phyloP scores from a whole-genome alignment of 2,113 vertebrate genomes.

The Oreocharis arfaki region DNA sequence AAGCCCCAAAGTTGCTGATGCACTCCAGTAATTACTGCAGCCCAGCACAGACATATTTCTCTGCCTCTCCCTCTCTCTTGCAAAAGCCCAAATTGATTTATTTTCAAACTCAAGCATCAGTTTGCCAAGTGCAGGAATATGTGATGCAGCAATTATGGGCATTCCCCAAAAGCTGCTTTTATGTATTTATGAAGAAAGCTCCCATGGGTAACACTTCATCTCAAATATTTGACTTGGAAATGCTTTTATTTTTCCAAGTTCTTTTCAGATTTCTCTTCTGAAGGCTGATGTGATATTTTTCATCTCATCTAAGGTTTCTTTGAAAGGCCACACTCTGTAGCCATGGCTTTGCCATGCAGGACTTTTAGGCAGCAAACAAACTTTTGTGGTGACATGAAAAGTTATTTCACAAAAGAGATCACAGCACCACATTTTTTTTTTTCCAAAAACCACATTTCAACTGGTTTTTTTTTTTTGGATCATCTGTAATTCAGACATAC shows the following conservation, averaged over 20 bases:
- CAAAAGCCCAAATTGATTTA: constrained; percentile 1
- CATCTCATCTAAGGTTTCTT: background rate
- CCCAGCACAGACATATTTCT: background rate
- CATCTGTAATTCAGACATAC: background rate
- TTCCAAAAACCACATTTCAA: background rate
- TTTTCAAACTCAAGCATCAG: background rate
- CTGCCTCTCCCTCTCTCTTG: background rate
- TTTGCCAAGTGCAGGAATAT: constrained; percentile 8
- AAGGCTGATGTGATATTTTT: background rate
- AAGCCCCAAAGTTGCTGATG: background rate
- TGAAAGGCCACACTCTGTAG: background rate
- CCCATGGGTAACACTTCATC: background rate
- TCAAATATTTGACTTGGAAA: constrained; percentile 48
- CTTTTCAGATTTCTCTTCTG: background rate
- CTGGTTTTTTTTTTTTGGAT: background rate
- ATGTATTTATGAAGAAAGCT: constrained; percentile 40
- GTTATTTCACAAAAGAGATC: background rate
- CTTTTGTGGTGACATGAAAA: background rate
- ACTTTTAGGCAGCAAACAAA: background rate
- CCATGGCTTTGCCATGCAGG: background rate
- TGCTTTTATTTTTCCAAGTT: constrained; percentile 11
- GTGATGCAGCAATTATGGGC: constrained; percentile 36
- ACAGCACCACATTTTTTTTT: background rate
- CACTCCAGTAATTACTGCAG: background rate
- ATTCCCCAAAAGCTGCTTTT: constrained; percentile 49